phyloP scores from a whole-genome alignment of 2,113 vertebrate species.

The Columba livia region DNA sequence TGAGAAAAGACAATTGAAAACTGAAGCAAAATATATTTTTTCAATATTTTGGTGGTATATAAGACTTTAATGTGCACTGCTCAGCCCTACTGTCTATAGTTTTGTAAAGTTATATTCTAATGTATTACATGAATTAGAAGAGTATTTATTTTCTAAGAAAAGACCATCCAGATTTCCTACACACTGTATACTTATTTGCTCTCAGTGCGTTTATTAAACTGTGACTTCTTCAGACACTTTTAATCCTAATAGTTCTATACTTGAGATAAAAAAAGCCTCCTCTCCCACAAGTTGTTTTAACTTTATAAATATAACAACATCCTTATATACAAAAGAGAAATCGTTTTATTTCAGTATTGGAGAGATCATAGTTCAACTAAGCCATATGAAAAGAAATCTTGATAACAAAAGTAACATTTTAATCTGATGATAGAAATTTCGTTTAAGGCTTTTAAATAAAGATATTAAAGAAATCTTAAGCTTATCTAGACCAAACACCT shows the following conservation, averaged over 20 bases:
- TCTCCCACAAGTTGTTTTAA: background rate
- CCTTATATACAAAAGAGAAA: background rate
- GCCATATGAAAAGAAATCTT: background rate
- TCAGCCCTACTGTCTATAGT: background rate
- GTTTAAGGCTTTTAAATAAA: background rate
- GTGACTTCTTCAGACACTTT: background rate
- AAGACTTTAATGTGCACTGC: background rate
- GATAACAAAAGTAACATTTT: background rate
- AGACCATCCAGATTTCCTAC: background rate
- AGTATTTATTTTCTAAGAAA: constrained; percentile 16
- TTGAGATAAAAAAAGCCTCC: background rate
- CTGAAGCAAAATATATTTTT: background rate
- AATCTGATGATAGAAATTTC: background rate
- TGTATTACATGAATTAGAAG: background rate
- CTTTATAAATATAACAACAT: background rate
- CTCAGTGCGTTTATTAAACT: background rate
- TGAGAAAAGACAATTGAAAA: background rate
- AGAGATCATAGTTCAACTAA: background rate
- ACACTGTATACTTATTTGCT: background rate
- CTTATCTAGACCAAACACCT: background rate
- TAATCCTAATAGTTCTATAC: background rate
- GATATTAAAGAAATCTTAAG: background rate
- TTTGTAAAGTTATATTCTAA: constrained; percentile 7
- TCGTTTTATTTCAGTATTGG: background rate
- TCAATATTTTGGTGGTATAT: background rate